Base-by-base conservation (phyloP, 1,140 invertebrate genomes). In the Diabrotica undecimpunctata region DNA sequence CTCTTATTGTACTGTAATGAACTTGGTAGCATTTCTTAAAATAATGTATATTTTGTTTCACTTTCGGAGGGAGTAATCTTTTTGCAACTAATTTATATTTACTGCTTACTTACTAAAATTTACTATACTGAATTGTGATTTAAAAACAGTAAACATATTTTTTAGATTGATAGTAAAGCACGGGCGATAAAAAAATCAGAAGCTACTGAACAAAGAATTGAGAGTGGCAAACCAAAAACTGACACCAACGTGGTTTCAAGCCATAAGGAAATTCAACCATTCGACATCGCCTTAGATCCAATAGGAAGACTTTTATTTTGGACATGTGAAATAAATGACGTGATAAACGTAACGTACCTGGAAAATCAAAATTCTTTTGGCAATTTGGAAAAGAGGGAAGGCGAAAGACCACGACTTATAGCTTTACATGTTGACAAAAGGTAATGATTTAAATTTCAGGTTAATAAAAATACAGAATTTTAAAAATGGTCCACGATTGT, bases 261-360 rank as follows among this genome's bases (percentile, higher is more conserved):
- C 38, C 68, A 70, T 62, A 62, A 66, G 59, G 70, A 67, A 7
- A 78, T 77, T 25, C 78, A 84, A 70, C 91, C 92, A 0, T 92
- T 87, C 76, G 93, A 96, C 78, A 84, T 97, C 65, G 93, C 91
- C 0, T 80, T 97, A 6, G 95, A 97, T 78, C 86, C 92, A 0
- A 84, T 93, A 36, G 89, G 92, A 0, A 81, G 92, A 35, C 77
- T 93, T 0, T 75, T 98, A 0, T 97, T 93, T 80, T 97, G 94
- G 94, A 91, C 92, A 0, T 95, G 92, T 73, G 80, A 86, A 0
- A 81, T 86, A 36, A 88, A 88, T 14, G 90, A 97, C 77, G 89
- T 90, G 0, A 96, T 98, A 38, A 96, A 96, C 78, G 90, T 94
- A 0, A 96, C 94, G 0, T 85, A 88, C 64, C 78, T 90, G 5